Conservation (phyloP, 1,140 invertebrate species). For the Meloidogyne chitwoodi region DNA sequence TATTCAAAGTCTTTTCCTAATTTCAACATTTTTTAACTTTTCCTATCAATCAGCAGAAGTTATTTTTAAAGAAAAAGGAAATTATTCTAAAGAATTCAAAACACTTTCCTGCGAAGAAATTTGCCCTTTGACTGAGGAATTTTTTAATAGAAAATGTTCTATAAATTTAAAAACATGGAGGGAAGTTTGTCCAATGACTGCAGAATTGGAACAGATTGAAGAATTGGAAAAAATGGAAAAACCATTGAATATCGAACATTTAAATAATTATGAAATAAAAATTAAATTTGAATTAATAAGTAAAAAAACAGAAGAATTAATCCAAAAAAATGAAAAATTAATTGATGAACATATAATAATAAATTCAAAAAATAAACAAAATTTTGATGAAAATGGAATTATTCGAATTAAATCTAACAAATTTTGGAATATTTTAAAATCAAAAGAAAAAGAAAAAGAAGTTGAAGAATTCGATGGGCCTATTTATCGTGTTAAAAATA, state of each 20-base stretch:
- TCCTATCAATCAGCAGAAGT: too few relatives aligned
- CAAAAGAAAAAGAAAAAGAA: neutral
- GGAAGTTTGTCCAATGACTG: neutral
- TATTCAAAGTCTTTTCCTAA: too few relatives aligned
- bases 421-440: neutral
- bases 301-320: neutral
- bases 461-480: neutral
- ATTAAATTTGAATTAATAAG: neutral
- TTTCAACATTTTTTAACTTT: too few relatives aligned
- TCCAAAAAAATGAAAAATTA: neutral
- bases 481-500: neutral
- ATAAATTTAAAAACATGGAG: neutral
- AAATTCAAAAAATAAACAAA: too few relatives aligned
- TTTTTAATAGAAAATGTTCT: neutral
- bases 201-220: neutral
- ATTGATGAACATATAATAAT: neutral
- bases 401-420: neutral
- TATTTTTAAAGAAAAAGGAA: too few relatives aligned
- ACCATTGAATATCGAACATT: neutral
- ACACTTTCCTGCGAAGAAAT: neutral
- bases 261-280: neutral
- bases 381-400: neutral
- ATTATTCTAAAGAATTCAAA: neutral
- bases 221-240: neutral
- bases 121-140: neutral